These are phyloP conservation scores for Pao palembangensis DNA, from an alignment of 2,113 vertebrate genomes.

Conservation along the genomic window DNA sequence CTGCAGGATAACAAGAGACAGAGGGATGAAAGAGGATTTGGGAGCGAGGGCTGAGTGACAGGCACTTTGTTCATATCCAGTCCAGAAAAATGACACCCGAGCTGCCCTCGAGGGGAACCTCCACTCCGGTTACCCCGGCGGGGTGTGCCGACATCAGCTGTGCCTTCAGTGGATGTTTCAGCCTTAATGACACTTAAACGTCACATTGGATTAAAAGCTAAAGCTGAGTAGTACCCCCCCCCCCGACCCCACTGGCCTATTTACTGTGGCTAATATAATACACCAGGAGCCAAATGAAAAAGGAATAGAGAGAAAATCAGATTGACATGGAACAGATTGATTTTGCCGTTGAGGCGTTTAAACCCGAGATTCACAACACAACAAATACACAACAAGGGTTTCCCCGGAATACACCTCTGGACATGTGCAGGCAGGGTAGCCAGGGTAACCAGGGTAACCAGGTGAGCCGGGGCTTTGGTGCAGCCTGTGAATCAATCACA, in stretches of 20 bases:
- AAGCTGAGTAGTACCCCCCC: not conserved
- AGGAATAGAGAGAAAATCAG: not conserved
- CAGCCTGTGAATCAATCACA: too few relatives aligned
- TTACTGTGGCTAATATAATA: not conserved
- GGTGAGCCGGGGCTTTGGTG: not conserved
- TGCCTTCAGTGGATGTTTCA: not conserved
- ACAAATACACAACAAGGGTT: conserved; percentile 12
- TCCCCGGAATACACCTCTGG: conserved; percentile 9
- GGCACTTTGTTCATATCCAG: conserved; percentile 53
- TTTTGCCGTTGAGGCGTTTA: not conserved
- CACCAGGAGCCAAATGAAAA: conserved; percentile 3
- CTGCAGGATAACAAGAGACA: not conserved
- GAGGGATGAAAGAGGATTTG: conserved; percentile 42
- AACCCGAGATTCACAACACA: not conserved
- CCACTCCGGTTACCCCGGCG: conserved; percentile 54
- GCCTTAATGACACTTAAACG: conserved; percentile 10
- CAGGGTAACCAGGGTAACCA: not conserved
- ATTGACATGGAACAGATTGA: not conserved
- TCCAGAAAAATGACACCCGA: conserved; percentile 53
- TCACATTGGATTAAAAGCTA: conserved; percentile 23
- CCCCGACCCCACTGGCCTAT: too few relatives aligned
- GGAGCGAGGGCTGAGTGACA: conserved; percentile 45
- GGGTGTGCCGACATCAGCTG: not conserved
- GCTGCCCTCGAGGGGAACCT: conserved; percentile 51
- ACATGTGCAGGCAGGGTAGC: conserved; percentile 3